These are phyloP conservation scores for Stylophora pistillata DNA, from an alignment of 64 coral and sea anemone species.

Conservation along the genomic window DNA sequence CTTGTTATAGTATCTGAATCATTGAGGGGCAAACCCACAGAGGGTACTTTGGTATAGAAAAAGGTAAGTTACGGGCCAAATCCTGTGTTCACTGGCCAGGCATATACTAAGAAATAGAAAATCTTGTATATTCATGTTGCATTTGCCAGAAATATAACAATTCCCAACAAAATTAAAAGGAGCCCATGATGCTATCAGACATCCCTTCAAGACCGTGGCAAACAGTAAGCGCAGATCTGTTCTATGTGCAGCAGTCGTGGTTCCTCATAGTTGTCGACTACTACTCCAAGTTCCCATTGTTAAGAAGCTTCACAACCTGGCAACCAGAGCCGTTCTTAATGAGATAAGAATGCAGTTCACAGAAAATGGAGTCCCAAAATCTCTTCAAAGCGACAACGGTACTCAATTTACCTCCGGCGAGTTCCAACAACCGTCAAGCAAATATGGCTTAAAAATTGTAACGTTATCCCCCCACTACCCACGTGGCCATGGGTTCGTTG, in stretches of 20 bases:
- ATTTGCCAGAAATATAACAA: constrained; percentile 18
- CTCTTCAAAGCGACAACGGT: no score
- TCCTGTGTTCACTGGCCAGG: constrained; percentile 24
- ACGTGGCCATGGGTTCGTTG: constrained; percentile 37
- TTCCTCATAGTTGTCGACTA: neutral
- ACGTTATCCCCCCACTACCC: constrained; percentile 41
- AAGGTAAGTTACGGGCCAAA: constrained; percentile 25
- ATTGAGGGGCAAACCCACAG: constrained; percentile 4
- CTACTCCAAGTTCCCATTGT: constrained; percentile 49
- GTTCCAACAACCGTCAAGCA: no score
- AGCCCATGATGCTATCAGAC: constrained; percentile 42
- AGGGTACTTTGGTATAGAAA: constrained; percentile 50
- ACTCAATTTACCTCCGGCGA: no score
- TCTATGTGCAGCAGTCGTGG: neutral
- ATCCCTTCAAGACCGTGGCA: constrained; percentile 39
- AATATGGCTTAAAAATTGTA: constrained; percentile 30
- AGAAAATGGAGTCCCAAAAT: constrained; percentile 17
- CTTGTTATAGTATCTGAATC: constrained; percentile 11
- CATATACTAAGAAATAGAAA: constrained; percentile 29
- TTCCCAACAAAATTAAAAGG: constrained; percentile 41
- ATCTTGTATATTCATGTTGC: neutral
- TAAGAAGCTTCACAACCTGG: constrained; percentile 8
- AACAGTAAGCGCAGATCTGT: constrained; percentile 20
- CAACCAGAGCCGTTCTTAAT: constrained; percentile 3
- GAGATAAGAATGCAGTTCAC: neutral